Base-by-base conservation (phyloP, 1,140 invertebrate genomes). In the Cardiocondyla obscurior region DNA sequence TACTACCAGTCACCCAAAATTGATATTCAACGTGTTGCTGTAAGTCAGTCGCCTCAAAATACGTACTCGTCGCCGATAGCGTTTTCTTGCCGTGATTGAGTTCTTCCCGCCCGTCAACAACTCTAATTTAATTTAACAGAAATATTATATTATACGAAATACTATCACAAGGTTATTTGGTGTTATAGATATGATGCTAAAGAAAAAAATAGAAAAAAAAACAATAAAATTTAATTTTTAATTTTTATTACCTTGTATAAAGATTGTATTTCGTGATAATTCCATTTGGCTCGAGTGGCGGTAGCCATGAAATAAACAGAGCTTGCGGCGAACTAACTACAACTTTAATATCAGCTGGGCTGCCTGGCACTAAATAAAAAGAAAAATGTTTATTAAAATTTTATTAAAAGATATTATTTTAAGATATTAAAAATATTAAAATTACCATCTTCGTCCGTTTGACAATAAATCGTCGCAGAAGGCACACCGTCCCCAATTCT, bases 381-480 rank as follows among this genome's bases (percentile, higher is more conserved):
- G 0, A 60, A 53, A 46, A 53, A 10, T 16, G 28, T 14, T 74
- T 10, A 64, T 55, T 74, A 16, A 65, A 53, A 19, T 65, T 69
- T 30, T 12, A 25, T 25, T 12, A 10, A n/a, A 44, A 33, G 7
- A 36, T 1, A 73, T 53, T 55, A 73, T 7, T 51, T 1, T 28
- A 33, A 25, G 51, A 42, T 22, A 3, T 57, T 30, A 42, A 76
- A 10, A 46, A 84, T 64, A 81, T 87, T 64, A 97, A 84, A 67
- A 81, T 87, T 64, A 97, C 97, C 96, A 94, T 98, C 97, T 94
- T 98, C 97, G 76, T 97, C 96, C 1, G 98, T 98, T 85, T 96
- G 95, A 87, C 97, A 97, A 88, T 95, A 97, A 25, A 96, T 95
- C 0, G 96, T 95, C 64, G 95, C 92, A 3, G 97, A 96, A 7